Percentiles rank a stretch among this genome's conserved stretches.
These are phyloP conservation scores for Melopsittacus undulatus DNA, from an alignment of 2,797 vertebrate genomes.

Conservation along the genomic window DNA sequence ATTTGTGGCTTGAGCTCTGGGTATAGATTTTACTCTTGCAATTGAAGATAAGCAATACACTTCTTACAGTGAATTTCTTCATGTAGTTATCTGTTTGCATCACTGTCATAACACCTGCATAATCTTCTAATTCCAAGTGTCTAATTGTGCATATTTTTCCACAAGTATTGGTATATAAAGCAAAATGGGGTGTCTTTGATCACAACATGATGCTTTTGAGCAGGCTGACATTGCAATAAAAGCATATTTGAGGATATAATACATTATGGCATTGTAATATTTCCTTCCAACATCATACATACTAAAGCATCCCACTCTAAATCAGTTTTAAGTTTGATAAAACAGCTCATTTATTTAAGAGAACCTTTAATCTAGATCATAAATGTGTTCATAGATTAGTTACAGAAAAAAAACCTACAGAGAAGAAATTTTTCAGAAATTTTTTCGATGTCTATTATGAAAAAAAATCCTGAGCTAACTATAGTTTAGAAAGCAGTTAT, in stretches of 20 bases:
- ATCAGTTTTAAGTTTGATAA: slow-evolving; percentile 8
- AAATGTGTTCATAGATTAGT: neutral
- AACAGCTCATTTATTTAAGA: neutral
- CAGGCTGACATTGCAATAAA: neutral
- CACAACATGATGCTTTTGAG: neutral
- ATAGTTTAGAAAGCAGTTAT: slow-evolving; percentile 26
- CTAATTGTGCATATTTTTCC: neutral
- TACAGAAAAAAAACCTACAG: neutral
- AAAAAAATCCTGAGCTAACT: slow-evolving; percentile 25
- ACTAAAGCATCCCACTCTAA: neutral
- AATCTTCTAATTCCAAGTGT: neutral
- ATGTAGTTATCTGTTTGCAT: neutral
- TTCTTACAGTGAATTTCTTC: neutral
- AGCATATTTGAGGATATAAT: neutral
- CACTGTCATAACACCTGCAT: neutral
- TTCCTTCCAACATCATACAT: neutral
- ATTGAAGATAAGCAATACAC: neutral
- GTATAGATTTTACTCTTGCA: neutral
- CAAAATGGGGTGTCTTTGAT: neutral
- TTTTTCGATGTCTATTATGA: neutral
- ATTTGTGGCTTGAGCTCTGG: neutral
- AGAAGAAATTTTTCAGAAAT: slow-evolving; percentile 14
- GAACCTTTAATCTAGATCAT: neutral
- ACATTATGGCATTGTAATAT: neutral
- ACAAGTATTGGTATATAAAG: neutral